phyloP scores from a whole-genome alignment of 2,888 invertebrate genomes.

The Desoria tigrina region DNA sequence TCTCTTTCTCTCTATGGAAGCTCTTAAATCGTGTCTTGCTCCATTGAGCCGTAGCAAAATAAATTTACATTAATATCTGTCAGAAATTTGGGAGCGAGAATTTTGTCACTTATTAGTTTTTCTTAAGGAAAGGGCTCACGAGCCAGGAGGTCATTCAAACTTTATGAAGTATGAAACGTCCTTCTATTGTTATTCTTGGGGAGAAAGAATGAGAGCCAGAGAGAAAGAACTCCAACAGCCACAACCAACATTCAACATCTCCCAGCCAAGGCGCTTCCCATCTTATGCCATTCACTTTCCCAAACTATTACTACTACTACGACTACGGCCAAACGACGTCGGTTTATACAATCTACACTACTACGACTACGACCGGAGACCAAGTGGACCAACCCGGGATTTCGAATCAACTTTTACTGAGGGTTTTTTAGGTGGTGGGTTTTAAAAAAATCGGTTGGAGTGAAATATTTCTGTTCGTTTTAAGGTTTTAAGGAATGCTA shows the following conservation, averaged over 20 bases:
- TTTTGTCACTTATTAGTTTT: constrained; percentile 51
- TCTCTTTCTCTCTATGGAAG: constrained; percentile 13
- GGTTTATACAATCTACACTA: too few species aligned
- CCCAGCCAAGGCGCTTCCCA: background rate
- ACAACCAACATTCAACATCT: background rate
- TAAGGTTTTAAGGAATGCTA: too few species aligned
- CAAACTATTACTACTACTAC: too few species aligned
- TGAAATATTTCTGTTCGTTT: too few species aligned
- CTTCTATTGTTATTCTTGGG: constrained; percentile 30
- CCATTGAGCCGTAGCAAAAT: constrained; percentile 50
- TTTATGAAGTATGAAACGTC: constrained; percentile 49
- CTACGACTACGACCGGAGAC: background rate
- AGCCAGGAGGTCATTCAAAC: constrained; percentile 46
- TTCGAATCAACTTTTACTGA: too few species aligned
- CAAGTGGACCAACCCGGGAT: too few species aligned
- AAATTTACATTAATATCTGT: constrained; percentile 51
- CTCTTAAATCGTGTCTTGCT: constrained; percentile 50
- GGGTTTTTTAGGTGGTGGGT: too few species aligned
- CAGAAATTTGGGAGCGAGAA: constrained; percentile 47
- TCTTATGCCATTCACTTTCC: too few species aligned
- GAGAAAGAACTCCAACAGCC: background rate
- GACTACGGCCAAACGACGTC: too few species aligned
- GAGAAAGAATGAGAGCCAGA: constrained; percentile 7
- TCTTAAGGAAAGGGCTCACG: constrained; percentile 34
- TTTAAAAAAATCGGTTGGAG: too few species aligned